phyloP scores from a whole-genome alignment of 35 echinoderm and acorn worm species.

The Strongylocentrotus purpuratus region DNA sequence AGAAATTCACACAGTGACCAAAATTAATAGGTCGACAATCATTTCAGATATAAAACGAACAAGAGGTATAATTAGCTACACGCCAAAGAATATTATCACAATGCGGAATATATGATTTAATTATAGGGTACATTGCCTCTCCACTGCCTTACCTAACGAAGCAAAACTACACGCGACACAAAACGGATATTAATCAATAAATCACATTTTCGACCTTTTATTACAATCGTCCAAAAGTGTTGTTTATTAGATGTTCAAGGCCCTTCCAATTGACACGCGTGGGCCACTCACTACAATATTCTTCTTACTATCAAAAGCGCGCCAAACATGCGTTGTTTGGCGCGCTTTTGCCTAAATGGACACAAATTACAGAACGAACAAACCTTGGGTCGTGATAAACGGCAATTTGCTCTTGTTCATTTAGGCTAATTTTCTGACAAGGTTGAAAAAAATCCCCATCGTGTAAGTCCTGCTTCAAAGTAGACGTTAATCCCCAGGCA shows the following conservation, averaged over 20 bases:
- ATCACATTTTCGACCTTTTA: not conserved
- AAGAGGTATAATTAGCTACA: not conserved
- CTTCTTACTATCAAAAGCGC: not conserved
- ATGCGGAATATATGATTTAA: not conserved
- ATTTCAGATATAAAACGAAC: not conserved
- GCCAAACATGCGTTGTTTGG: too few species aligned
- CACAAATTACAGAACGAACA: not conserved
- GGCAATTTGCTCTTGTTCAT: not conserved
- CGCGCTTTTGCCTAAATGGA: not conserved
- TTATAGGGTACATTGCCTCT: not conserved
- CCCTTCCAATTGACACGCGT: not conserved
- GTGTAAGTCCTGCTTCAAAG: not conserved
- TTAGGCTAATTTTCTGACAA: not conserved
- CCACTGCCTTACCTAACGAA: not conserved
- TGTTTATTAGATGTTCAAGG: not conserved
- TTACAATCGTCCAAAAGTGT: not conserved
- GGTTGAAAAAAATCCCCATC: not conserved
- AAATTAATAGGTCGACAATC: not conserved
- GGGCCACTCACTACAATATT: not conserved
- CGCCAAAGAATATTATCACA: not conserved
- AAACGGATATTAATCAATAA: constrained; percentile 14
- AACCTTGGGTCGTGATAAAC: not conserved
- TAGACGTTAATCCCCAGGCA: not conserved
- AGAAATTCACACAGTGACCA: not conserved
- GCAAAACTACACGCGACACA: constrained; percentile 9